Base-by-base conservation (phyloP, 2,888 invertebrate genomes). In the Lasioglossum lativentre region DNA sequence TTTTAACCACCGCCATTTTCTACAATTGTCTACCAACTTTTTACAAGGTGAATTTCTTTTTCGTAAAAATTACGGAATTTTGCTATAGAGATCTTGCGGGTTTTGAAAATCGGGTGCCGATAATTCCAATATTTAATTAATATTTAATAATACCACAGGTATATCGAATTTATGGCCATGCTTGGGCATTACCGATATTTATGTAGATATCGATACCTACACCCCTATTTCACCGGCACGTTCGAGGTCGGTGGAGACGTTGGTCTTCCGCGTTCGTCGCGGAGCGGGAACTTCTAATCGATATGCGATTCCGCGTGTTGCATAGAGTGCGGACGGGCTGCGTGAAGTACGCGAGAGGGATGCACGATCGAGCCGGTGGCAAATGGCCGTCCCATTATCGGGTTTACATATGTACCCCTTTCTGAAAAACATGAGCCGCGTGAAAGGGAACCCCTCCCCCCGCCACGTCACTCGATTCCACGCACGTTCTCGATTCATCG, bases 321-420 rank as follows among this genome's bases (percentile, higher is more conserved):
- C 82, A 76, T 75, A 71, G 76, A 63, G 72, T 74, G 72, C 76
- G 74, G 78, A 78, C 70, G 52, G 78, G 77, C 82, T 85, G 90
- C 88, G 75, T 89, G 85, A 78, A 83, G 83, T 78, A 89, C 81
- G 88, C 82, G 83, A 80, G 79, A 78, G 66, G 90, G 88, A 88
- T 88, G 80, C 83, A 87, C 77, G 85, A 90, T 89, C 85, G 90
- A 89, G 89, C 87, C 88, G 89, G 90, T 89, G 87, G 93, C 93
- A 93, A 93, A 92, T 93, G 93, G 91, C 90, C 90, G 90, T 86
- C 90, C 90, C 90, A 92, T 94, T 94, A 94, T 94, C 94, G 93
- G 91, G 92, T 93, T 90, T 90, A 91, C 92, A 92, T 92, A 91
- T 88, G 78, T 76, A 70, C 70, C 52, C 52, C 38, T 40, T 75